phyloP scores from a whole-genome alignment of 92 coral and sea anemone genomes.

The Palythoa grandis region DNA sequence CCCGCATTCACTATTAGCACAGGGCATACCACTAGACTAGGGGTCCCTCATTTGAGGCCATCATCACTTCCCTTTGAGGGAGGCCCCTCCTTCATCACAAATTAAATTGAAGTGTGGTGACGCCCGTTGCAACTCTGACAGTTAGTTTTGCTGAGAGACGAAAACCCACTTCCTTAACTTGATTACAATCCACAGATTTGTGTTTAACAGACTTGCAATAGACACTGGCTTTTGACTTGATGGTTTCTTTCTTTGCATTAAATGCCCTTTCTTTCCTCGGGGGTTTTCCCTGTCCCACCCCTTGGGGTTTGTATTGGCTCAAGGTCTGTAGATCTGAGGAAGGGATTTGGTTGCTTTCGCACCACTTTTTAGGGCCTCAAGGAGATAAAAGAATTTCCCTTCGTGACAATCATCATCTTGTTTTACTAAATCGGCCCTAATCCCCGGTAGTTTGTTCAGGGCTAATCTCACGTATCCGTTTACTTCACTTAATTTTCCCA shows the following conservation, averaged over 20 bases:
- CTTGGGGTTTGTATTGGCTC: neutral
- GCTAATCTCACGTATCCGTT: slow-evolving; percentile 42
- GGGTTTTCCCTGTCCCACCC: neutral
- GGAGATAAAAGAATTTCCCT: neutral
- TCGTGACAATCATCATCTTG: slow-evolving; percentile 30
- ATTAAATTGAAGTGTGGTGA: slow-evolving; percentile 27
- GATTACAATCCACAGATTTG: neutral
- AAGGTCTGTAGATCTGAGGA: neutral
- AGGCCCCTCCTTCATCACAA: neutral
- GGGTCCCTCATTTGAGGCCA: slow-evolving; percentile 47
- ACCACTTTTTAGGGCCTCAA: neutral
- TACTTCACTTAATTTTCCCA: slow-evolving; percentile 31
- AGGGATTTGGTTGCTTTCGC: neutral
- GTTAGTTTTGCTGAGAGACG: neutral
- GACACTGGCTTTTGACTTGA: neutral
- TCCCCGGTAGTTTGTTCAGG: slow-evolving; percentile 43
- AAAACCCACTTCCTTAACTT: neutral
- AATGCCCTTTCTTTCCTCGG: neutral
- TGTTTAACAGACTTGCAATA: neutral
- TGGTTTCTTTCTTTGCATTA: neutral
- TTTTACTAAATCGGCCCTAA: slow-evolving; percentile 26
- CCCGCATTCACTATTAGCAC: slow-evolving; percentile 54
- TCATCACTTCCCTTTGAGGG: neutral
- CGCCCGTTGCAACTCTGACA: neutral
- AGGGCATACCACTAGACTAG: slow-evolving; percentile 59